Evolutionary conservation across 2,797 vertebrate species (phyloP).

Genomic region (Sternotherus odoratus): DNA sequence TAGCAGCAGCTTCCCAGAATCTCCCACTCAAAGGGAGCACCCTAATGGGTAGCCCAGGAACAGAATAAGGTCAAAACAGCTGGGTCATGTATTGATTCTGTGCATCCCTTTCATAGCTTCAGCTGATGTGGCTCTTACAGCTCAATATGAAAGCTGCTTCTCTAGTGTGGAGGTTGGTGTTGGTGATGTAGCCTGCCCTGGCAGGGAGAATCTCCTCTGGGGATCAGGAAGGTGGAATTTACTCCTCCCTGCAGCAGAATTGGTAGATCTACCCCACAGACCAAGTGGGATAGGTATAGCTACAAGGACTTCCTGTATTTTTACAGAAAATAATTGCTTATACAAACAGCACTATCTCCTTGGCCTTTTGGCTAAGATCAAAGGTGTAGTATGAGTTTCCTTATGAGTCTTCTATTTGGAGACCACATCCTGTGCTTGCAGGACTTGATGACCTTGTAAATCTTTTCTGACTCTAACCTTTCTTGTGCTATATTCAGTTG

Average conservation of each 20-base stretch:
- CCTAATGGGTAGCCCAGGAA: accelerated
- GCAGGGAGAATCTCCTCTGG: background rate
- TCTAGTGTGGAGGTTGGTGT: background rate
- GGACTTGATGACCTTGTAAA: too few species aligned
- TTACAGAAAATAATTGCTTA: too few species aligned
- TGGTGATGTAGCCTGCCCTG: background rate
- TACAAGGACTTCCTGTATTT: background rate
- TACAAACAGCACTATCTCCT: too few species aligned
- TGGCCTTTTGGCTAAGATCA: too few species aligned
- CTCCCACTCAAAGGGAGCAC: accelerated
- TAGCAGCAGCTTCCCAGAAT: background rate
- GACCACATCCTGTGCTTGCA: too few species aligned
- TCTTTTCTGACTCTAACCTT: too few species aligned
- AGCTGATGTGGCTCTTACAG: background rate
- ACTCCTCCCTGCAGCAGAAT: background rate
- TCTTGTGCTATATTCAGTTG: too few species aligned
- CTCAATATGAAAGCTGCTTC: background rate
- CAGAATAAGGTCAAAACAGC: accelerated
- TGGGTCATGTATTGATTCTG: background rate
- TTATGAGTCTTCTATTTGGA: too few species aligned
- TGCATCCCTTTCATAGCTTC: background rate
- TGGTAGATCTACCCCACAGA: background rate
- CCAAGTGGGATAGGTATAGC: background rate
- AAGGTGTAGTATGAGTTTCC: too few species aligned
- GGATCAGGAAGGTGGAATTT: background rate